Base-by-base conservation (phyloP, 2,797 vertebrate species). In the Tenualosa thibaudeaui region DNA sequence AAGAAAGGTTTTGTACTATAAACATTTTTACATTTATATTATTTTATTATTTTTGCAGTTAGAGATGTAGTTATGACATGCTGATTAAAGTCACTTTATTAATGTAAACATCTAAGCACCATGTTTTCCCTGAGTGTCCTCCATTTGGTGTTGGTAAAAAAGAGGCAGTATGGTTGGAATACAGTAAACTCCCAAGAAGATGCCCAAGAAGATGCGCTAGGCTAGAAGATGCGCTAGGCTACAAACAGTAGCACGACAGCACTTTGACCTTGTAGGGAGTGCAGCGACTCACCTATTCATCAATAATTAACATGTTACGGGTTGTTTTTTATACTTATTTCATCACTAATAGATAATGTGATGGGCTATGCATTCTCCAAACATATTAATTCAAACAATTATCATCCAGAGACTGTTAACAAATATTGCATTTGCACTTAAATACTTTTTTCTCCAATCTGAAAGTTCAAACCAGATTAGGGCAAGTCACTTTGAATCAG, bases 51-150 rank as follows among this genome's bases (percentile, higher is more conserved):
- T 31, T 31, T 31, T 31, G 31, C 31, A 31, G 31, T 31, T 31
- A 31, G 31, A 31, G 31, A 31, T 31, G 1, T 0, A 31, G 31
- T 31, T 31, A 75, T 26, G 60, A 7, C 31, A 75, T 40, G 68
- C 24, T 65, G 8, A 12, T 43, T 68, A 46, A 78, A 46, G 40
- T 78, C 40, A 46, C 71, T 46, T 78, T 6, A 13, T 75, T 40
- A 43, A 78, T 17, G 40, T 78, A 46, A 78, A 78, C 37, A 78
- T 5, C 68, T 40, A 19, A 43, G 46, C 37, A 78, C 17, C 37
- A 46, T 43, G 7, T 78, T 22, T 19, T 78, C 71, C 71, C 71
- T 78, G 71, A 78, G 71, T 43, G 71, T 78, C 50, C 10, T 51
- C 10, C 50, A 19, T 71, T 71, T 46, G 71, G 40, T 1, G 37